A percentile compares a stretch with the other conserved stretches of the same genome.
Evolutionary conservation across 2,797 vertebrate genomes (phyloP).

Genomic region (Gymnopithys bicolor): DNA sequence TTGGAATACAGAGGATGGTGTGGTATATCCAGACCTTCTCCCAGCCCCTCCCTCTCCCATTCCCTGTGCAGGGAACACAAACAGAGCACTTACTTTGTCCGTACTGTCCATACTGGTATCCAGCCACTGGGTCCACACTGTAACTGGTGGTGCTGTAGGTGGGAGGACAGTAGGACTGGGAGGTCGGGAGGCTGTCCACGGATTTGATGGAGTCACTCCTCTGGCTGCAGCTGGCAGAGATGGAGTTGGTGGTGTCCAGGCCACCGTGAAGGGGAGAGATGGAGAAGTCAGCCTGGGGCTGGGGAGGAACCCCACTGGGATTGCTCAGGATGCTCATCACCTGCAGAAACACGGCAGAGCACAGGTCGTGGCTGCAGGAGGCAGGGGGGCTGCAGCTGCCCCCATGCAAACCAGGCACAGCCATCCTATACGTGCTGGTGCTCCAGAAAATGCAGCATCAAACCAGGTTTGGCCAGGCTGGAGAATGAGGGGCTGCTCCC

Average conservation of each 20-base stretch:
- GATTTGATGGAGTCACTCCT: conserved; percentile 94
- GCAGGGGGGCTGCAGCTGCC: not conserved
- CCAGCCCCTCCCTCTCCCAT: not conserved
- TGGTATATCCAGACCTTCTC: rapidly evolving
- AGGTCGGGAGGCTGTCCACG: conserved; percentile 92
- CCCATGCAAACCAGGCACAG: not conserved
- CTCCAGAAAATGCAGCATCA: not conserved
- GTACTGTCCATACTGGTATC: conserved; percentile 97
- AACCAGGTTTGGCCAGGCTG: not conserved
- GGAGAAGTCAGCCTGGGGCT: conserved; percentile 95
- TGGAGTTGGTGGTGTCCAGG: conserved; percentile 91
- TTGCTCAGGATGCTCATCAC: conserved; percentile 98
- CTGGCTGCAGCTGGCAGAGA: conserved; percentile 98
- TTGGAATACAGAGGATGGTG: rapidly evolving
- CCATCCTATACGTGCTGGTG: not conserved
- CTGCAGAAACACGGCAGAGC: conserved; percentile 68
- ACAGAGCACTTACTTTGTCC: conserved; percentile 89
- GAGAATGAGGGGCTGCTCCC: not conserved
- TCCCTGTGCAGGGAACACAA: not conserved
- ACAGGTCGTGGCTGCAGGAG: not conserved
- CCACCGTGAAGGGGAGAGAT: conserved; percentile 94
- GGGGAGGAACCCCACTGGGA: conserved; percentile 88
- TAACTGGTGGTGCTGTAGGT: conserved; percentile 97
- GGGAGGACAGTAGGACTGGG: conserved; percentile 97
- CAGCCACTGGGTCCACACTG: conserved; percentile 96